Evolutionary conservation across 2,797 vertebrate species (phyloP).

Genomic region (Calcarius lapponicus): DNA sequence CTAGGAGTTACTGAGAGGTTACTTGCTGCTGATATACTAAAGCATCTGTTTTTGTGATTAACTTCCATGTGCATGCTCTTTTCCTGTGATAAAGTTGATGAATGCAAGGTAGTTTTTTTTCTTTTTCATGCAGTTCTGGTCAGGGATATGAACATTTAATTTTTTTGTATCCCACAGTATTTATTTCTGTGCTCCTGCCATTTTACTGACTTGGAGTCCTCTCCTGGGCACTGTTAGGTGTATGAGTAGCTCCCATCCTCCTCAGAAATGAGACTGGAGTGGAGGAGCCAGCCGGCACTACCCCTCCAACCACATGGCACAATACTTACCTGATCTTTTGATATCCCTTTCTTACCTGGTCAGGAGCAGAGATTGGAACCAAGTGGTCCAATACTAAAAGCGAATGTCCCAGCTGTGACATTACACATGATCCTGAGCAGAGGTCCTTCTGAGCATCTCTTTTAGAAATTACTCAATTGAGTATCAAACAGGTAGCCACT

Average conservation of each 20-base stretch:
- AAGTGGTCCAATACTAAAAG: background rate
- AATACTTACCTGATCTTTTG: background rate
- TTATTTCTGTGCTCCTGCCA: background rate
- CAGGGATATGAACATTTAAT: background rate
- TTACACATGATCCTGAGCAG: background rate
- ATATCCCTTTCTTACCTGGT: background rate
- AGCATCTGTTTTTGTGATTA: background rate
- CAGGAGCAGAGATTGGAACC: background rate
- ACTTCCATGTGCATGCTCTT: background rate
- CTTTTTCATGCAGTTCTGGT: background rate
- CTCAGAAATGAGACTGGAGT: background rate
- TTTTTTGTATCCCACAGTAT: background rate
- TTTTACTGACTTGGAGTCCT: background rate
- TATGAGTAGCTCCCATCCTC: background rate
- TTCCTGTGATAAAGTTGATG: background rate
- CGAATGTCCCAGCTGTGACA: fast-evolving
- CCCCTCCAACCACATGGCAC: background rate
- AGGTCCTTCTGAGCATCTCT: background rate
- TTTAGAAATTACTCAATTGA: background rate
- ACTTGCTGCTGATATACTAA: background rate
- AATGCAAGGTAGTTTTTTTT: background rate
- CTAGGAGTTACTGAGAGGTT: background rate
- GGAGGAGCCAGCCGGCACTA: background rate
- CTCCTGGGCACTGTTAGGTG: background rate
- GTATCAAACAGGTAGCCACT: background rate